Conservation (phyloP, 2,797 vertebrate species). For the Huso huso region DNA sequence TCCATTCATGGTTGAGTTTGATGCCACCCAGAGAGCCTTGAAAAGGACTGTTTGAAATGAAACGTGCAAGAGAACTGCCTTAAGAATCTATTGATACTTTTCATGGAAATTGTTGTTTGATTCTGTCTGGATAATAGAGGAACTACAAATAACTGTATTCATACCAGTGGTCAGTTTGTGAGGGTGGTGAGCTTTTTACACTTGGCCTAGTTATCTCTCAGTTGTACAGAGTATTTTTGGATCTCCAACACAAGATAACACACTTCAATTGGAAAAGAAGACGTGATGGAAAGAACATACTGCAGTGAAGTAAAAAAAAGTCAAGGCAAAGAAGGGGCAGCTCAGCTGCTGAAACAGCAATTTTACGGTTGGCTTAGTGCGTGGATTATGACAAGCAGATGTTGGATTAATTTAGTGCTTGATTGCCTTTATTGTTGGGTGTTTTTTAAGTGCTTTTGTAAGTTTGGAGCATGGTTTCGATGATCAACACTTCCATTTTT, state of each 20-base stretch:
- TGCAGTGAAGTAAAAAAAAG: conserved; percentile 20
- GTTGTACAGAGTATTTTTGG: neutral
- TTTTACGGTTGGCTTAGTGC: conserved; percentile 31
- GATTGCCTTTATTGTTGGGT: conserved; percentile 41
- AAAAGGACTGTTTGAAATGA: no score
- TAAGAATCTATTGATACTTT: no score
- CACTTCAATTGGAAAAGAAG: neutral
- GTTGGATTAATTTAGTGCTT: conserved; percentile 39
- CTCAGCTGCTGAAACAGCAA: conserved; percentile 26
- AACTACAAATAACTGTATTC: no score
- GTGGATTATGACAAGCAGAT: conserved; percentile 46
- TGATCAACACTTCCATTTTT: no score
- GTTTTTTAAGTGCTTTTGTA: conserved; percentile 30
- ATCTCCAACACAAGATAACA: neutral
- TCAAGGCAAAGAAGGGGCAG: conserved; percentile 22
- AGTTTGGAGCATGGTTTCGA: conserved; percentile 18
- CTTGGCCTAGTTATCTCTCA: no score
- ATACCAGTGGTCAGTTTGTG: no score
- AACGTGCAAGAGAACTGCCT: no score
- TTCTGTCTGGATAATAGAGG: no score
- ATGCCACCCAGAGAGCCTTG: no score
- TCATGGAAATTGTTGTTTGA: no score
- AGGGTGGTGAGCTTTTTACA: no score
- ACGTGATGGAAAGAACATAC: conserved; percentile 17
- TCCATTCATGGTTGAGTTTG: no score